Evolutionary conservation across 2,797 vertebrate genomes (phyloP).

Genomic region (Fratercula arctica): DNA sequence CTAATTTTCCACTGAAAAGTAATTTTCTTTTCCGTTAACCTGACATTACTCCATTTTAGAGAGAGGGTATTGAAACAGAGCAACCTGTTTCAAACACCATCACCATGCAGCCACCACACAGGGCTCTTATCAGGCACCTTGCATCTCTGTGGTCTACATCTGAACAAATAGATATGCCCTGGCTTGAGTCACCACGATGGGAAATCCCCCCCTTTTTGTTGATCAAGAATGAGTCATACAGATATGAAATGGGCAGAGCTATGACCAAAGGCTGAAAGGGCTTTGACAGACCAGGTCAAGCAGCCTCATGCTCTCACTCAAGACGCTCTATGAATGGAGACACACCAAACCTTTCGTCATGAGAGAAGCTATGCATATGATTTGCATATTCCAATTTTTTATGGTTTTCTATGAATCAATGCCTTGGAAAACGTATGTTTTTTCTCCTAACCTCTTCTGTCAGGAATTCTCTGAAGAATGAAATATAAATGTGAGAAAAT

Average conservation of each 20-base stretch:
- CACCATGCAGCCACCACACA: background rate
- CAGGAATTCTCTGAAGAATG: background rate
- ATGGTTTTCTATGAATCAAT: background rate
- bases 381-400: background rate
- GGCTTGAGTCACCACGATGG: accelerated
- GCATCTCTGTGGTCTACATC: background rate
- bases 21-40: background rate
- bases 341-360: background rate
- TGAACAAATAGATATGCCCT: background rate
- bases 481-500: background rate
- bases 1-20: background rate
- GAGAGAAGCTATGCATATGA: background rate
- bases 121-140: background rate
- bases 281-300: background rate
- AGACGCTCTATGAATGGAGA: background rate
- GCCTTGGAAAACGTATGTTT: background rate
- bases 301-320: background rate
- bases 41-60: background rate
- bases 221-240: background rate
- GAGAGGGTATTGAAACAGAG: background rate
- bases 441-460: background rate
- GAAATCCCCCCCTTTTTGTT: background rate
- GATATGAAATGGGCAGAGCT: background rate
- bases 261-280: background rate
- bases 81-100: background rate